These are phyloP conservation scores for Monomorium pharaonis DNA, from an alignment of 1,140 invertebrate species.

Conservation along the genomic window DNA sequence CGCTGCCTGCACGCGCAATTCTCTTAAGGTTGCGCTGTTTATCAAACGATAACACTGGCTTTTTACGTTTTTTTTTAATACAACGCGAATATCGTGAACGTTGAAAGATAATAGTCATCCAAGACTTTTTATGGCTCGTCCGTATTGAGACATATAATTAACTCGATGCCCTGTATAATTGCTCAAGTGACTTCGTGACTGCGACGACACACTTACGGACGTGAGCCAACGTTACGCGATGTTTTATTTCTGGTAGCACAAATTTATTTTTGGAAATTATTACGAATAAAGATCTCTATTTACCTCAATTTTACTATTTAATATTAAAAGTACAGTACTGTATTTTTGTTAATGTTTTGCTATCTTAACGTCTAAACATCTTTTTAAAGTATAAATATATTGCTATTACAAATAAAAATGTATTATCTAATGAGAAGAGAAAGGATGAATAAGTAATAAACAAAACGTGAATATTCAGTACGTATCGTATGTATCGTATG, in stretches of 20 bases:
- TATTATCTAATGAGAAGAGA: background rate
- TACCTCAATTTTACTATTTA: background rate
- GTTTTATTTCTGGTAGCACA: slow-evolving; percentile 28
- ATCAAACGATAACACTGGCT: background rate
- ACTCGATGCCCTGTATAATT: slow-evolving; percentile 27
- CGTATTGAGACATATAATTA: slow-evolving; percentile 7
- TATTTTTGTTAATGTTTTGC: background rate
- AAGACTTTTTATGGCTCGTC: background rate
- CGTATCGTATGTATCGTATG: background rate
- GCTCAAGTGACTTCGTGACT: slow-evolving; percentile 1
- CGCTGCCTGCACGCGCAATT: background rate
- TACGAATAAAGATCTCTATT: background rate
- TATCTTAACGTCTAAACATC: background rate
- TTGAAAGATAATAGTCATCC: background rate
- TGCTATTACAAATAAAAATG: background rate
- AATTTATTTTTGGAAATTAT: slow-evolving; percentile 29
- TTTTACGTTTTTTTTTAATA: background rate
- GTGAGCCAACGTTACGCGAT: background rate
- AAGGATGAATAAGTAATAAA: background rate
- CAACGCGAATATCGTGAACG: background rate
- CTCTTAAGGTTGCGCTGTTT: background rate
- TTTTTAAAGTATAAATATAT: background rate
- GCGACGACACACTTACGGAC: background rate
- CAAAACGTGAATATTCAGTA: background rate
- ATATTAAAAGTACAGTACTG: background rate